Evolutionary conservation across 1,140 invertebrate genomes (phyloP), one percentile per base, ranked within the genome.

Genomic region (Nylanderia fulva): DNA sequence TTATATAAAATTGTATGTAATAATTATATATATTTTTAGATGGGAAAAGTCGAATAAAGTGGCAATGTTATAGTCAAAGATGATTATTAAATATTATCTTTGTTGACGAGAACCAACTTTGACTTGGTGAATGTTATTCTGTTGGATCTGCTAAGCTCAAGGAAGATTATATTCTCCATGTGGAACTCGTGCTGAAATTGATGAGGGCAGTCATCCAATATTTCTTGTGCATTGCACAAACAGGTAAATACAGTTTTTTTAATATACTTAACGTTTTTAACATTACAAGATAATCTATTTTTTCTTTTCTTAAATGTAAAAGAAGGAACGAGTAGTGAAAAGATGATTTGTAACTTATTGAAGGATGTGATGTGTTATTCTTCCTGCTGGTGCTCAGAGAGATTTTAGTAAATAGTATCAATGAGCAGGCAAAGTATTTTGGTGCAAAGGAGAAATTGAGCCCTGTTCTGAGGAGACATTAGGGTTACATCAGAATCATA

Each of bases 401-500:
- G 85, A 92, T 98, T 6, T 91, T 98, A 1, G 97, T 97, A 88
- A 95, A 96, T 0, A 96, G 97, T 45, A 95, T 98, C 76, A 97
- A 97, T 89, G 93, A 96, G 29, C 96, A 96, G 66, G 95, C 96
- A 2, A 95, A 96, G 86, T 94, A 96, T 60, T 97, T 98, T 91
- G 97, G 97, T 0, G 96, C 96, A 2, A 95, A 95, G 88, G 93
- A 94, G 66, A 95, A 95, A 61, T 95, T 33, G 94, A 89, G 69
- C 93, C 84, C 15, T 90, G 88, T 74, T 94, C 93, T 7, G 95
- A 95, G 80, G 96, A 96, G 21, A 95, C 96, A 18, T 92, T 96
- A n/a, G 93, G 98, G 6, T 94, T 98, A 71, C 94, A 96, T 88
- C 96, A 98, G 91, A 98, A 98, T 94, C 96, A 97, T 85, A 97